Evolutionary conservation across 2,113 vertebrate genomes (phyloP), one percentile per base, ranked within the genome.

Genomic region (Hydrolagus affinis): DNA sequence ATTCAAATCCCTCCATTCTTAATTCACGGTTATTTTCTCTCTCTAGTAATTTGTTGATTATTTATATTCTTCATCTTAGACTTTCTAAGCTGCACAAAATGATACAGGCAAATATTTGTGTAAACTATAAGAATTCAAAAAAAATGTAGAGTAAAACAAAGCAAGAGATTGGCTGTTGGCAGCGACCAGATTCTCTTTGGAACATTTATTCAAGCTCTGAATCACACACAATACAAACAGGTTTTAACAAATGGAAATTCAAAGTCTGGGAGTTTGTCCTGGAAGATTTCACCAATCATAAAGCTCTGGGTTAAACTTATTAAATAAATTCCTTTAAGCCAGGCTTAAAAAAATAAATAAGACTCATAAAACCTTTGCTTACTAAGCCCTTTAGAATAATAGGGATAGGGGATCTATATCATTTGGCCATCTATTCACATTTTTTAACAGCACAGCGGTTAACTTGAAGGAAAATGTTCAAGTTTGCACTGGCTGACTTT

Each of bases 311-410:
- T 90, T 87, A 89, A 90, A 88, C 86, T 91, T 89, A 88, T 88
- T 87, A 90, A 88, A 91, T 87, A 90, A 90, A 91, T 86, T 88
- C 88, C 87, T 89, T 89, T 88, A 87, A 86, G 86, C 85, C 87
- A 68, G 87, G 86, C 86, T 9, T 57, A 76, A 21, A 44, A 25
- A 83, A 25, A 56, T 15, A 72, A 10, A 71, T 21, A 70, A 68
- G 12, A 30, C 59, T 21, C 6, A 12, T 0, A 75, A 86, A 12
- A 59, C 25, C 75, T 77, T 77, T 56, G 10, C 17, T 68, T 70
- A 85, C 83, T 59, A 76, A 73, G 57, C 70, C 14, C 73, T 21
- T 86, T 70, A 66, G 44, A 80, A 85, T 64, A 75, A 80, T 11
- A 56, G 32, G n/a, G 32, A n/a, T 69, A 25, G 7, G 14, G 83